Evolutionary conservation across 35 echinoderm and acorn worm species (phyloP), one percentile per base, ranked within the genome.

Genomic region (Ophiothrix spiculata): DNA sequence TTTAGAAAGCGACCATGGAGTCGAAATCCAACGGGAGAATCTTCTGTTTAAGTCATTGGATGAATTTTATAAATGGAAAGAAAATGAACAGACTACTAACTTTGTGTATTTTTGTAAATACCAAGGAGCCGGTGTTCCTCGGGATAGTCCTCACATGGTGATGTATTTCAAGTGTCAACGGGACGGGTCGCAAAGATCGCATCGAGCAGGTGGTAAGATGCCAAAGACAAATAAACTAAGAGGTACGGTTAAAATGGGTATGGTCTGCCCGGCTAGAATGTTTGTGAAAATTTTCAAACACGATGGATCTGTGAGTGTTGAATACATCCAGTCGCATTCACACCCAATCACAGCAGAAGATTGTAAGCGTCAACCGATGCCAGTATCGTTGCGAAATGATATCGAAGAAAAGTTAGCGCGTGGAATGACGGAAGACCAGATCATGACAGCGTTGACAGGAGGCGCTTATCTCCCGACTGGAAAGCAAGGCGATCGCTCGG

Each of bases 191-290:
- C n/a, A 69, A 0, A 39, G 84, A 14, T 33, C 64, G 23, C 84
- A 86, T 36, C 76, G 4, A 6, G 64, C 84, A 31, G 40, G n/a
- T 33, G 84, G 69, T 14, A n/a, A n/a, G 4, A 86, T 39, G 40
- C 74, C 84, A 31, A 37, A 77, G 13, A 86, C 64, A 31, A 86
- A 36, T 41, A 37, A 38, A 28, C 19, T 8, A 74, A 76, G 39
- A 37, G 84, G 84, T 28, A 38, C 75, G 31, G 35, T 86, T 0
- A 86, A 86, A 77, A 86, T 74, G 40, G 39, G 49, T 39, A 32
- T 86, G 39, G 84, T 86, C 21, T 86, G 84, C 35, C 84, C 84
- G 31, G 84, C 84, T 19, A 75, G 84, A 77, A 86, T 86, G 84
- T 35, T 86, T 4, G 73, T 86, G 0, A 40, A 37, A 35, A n/a